Evolutionary conservation across 1,140 invertebrate species (phyloP), one percentile per base, ranked within the genome.

Genomic region (Drosophila ficusphila): DNA sequence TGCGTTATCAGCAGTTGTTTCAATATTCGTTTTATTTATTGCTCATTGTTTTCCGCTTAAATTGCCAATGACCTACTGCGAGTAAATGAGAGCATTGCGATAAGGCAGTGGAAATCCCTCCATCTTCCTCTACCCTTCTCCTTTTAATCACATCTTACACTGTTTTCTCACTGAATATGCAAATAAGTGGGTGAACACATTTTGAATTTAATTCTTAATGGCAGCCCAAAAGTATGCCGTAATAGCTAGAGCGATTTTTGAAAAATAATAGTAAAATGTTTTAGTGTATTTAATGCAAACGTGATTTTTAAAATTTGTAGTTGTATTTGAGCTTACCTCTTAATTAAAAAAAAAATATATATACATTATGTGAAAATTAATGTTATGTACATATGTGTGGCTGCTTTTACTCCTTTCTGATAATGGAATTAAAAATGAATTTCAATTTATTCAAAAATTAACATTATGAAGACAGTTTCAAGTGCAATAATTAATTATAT

Each of bases 1-100:
- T 0, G 18, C 36, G 36, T 39, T 60, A 33, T 76, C 44, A 65
- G 38, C 19, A 29, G 21, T 34, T 60, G 16, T 34, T 70, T 57
- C 7, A 54, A 27, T 56, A 3, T 38, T 16, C 18, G 14, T 41
- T 12, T 25, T 23, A 25, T 52, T 38, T 31, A 38, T 46, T 29
- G 19, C 11, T 29, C 18, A 49, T 42, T 73, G 49, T 54, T 73
- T 74, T 72, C 69, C 48, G 49, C 49, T 73, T 51, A 54, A 49
- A 39, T 47, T 73, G 82, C 39, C 76, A 85, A 61, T 86, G 81
- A 85, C 81, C 81, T 70, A 86, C 57, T 86, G 46, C 39, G 58
- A 38, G 16, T 12, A 16, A 67, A 72, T 41, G 47, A 33, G 56
- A 53, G 25, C 53, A 31, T 1, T 36, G 19, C 25, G 65, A 71